Evolutionary conservation across 2,888 invertebrate genomes (phyloP), one percentile per base, ranked within the genome.

Genomic region (Craniophora ligustri): DNA sequence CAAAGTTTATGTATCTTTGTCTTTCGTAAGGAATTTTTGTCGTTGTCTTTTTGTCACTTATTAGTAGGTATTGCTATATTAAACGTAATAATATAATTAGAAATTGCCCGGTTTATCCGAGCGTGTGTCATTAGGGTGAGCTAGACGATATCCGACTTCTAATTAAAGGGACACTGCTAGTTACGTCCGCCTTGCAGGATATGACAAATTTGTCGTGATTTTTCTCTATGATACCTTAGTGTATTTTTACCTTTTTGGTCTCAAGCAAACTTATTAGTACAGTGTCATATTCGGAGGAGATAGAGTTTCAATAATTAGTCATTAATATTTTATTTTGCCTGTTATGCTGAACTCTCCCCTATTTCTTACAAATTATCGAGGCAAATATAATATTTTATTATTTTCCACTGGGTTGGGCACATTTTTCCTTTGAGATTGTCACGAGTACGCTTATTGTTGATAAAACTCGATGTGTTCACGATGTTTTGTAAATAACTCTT

Each of bases 61-160:
- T n/a, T n/a, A n/a, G n/a, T n/a, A n/a, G n/a, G n/a, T n/a, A n/a
- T n/a, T n/a, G n/a, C n/a, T n/a, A n/a, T n/a, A n/a, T n/a, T n/a
- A n/a, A n/a, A 26, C 26, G 26, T 46, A 28, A 35, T 47, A 47
- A 53, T 40, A 45, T 51, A 30, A 35, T 47, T 67, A 69, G 66
- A 63, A 74, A 76, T 80, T 75, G 81, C 62, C 58, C 46, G 66
- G 70, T 59, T 60, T 78, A 85, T 57, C 80, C 77, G 80, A 72
- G 84, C 87, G 86, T 81, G 70, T 78, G 86, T 91, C 88, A 86
- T 92, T 91, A 92, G 82, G 75, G 75, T 34, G 67, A 50, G 72
- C 67, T 65, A 66, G 67, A 65, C 80, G 82, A 88, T 89, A 87
- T 91, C 91, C 92, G 86, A 89, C 67, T 57, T 62, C 79, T 87